Base-by-base conservation (phyloP, 2,888 invertebrate species). In the Sialis lutaria region DNA sequence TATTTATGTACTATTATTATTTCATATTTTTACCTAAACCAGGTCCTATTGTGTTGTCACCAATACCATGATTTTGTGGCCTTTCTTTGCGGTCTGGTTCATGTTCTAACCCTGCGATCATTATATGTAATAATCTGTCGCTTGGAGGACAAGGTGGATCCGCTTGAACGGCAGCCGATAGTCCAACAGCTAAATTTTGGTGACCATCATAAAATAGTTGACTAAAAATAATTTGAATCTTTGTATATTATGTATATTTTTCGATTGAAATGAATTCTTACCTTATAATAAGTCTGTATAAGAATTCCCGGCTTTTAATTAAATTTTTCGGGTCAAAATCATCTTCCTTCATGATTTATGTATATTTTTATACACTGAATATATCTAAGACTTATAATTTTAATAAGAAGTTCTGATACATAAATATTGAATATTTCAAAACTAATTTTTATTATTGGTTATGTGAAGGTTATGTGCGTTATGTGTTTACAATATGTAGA, bases 161-260 rank as follows among this genome's bases (percentile, higher is more conserved):
- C 0, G 92, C 87, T 58, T 92, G 87, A 0, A 91, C 85, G 33
- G 84, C 71, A 46, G 81, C 77, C 1, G 91, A 82, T 48, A 98
- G 64, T 44, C 79, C 83, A 1, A 89, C 80, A 0, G 95, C 97
- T 44, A 96, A 71, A n/a, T 82, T 79, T 62, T 93, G 91, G 63
- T 92, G 84, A 0, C 97, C 97, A 77, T 98, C 98, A 60, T 98
- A 97, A 64, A 88, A 91, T 46, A 99, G 69, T 65, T 98, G 98
- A 58, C 98, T 98, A 63, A 34, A 73, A 69, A 53, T 34, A 5
- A 9, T 35, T 44, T 37, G 33, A 43, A 48, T 45, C 43, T 35
- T 8, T 41, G 13, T 46, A 44, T 33, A 41, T 12, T 22, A 22
- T 22, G 2, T 22, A 22, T 22, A 22, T 22, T 22, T 22, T 22